These are phyloP conservation scores for Triops longicaudatus DNA, from an alignment of 1,140 invertebrate genomes.

Conservation along the genomic window DNA sequence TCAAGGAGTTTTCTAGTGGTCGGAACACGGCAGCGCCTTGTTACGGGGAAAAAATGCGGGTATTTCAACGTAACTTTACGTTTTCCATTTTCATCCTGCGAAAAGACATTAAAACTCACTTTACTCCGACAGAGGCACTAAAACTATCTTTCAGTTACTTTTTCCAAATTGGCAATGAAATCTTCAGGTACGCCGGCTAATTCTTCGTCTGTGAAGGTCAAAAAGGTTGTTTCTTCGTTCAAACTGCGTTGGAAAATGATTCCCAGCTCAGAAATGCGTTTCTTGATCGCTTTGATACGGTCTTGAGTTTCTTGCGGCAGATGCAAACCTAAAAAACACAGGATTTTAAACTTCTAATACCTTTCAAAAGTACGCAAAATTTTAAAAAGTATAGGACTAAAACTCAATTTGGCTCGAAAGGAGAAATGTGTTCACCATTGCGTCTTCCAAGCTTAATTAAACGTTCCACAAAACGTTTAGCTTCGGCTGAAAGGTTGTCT, in stretches of 20 bases:
- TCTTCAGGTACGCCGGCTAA: conserved; percentile 43
- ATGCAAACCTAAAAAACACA: conserved; percentile 41
- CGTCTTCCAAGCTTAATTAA: conserved; percentile 43
- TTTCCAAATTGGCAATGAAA: conserved; percentile 42
- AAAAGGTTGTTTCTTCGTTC: conserved; percentile 45
- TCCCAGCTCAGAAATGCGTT: conserved; percentile 43
- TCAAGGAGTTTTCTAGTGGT: conserved; percentile 42
- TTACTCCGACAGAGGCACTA: not conserved
- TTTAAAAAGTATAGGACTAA: conserved; percentile 12
- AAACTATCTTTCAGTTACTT: conserved; percentile 35
- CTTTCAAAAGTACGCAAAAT: conserved; percentile 20
- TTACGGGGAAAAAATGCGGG: conserved; percentile 48
- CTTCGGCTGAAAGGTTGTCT: conserved; percentile 37
- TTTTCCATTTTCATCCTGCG: conserved; percentile 40
- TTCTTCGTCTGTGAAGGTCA: conserved; percentile 44
- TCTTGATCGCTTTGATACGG: conserved; percentile 44
- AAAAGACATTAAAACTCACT: not conserved
- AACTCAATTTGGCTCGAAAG: not conserved
- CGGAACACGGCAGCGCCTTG: conserved; percentile 44
- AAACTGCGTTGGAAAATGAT: conserved; percentile 47
- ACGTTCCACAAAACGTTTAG: conserved; percentile 41
- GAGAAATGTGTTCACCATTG: conserved; percentile 40
- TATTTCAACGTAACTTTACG: conserved; percentile 46
- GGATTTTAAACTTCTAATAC: conserved; percentile 23
- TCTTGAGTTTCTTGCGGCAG: conserved; percentile 41